Conservation (phyloP, 2,888 invertebrate species). For the Eilema caniola region DNA sequence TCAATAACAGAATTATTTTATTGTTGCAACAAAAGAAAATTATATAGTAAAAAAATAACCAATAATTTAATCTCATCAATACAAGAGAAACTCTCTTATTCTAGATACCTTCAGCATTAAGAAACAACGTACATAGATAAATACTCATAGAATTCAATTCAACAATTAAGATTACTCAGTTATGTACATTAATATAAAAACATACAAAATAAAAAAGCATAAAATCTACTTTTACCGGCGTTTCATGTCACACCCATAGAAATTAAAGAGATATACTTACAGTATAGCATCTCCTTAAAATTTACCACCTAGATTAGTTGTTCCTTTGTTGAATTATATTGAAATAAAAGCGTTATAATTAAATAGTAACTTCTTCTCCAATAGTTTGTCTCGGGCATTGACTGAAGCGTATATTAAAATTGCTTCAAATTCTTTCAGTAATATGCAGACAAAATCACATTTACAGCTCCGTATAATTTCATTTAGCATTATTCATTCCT, state of each 20-base stretch:
- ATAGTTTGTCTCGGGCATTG: neutral
- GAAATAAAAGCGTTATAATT: neutral
- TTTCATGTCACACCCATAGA: too few relatives aligned
- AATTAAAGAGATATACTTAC: too few relatives aligned
- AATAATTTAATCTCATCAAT: too few relatives aligned
- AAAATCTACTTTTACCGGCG: too few relatives aligned
- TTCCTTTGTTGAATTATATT: neutral
- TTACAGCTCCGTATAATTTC: neutral
- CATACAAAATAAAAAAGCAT: too few relatives aligned
- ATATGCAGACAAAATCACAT: neutral
- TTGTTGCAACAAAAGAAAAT: neutral
- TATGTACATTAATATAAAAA: too few relatives aligned
- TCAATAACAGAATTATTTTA: neutral
- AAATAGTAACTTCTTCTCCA: neutral
- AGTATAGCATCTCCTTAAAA: neutral
- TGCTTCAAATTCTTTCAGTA: neutral
- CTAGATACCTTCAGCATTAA: neutral
- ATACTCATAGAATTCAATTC: too few relatives aligned
- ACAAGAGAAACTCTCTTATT: neutral
- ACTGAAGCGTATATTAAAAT: neutral
- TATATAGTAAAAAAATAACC: too few relatives aligned
- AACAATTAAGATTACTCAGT: too few relatives aligned
- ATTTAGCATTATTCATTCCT: conserved; percentile 1
- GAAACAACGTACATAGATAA: neutral
- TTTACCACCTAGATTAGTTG: neutral